phyloP scores from a whole-genome alignment of 2,888 invertebrate genomes.

The Neocrepidodera transversa region DNA sequence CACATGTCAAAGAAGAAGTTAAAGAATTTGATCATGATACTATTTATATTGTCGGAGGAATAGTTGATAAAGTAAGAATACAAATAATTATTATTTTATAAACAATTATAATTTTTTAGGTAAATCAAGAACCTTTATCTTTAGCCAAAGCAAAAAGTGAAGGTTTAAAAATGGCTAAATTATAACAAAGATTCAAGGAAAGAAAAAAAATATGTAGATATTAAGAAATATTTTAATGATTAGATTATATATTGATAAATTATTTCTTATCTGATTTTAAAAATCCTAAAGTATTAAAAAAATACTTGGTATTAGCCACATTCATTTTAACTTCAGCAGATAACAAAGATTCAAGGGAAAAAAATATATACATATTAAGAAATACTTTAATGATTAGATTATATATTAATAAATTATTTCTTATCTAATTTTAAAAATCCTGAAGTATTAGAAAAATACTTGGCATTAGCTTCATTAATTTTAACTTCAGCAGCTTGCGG shows the following conservation, averaged over 20 bases:
- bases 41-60: slow-evolving; percentile 85
- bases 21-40: slow-evolving; percentile 75
- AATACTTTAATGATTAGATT: not conserved
- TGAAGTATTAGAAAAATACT: slow-evolving; percentile 95
- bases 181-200: slow-evolving; percentile 53
- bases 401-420: slow-evolving; percentile 33
- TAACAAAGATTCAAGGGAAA: no score
- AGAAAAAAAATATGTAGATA: slow-evolving; percentile 3
- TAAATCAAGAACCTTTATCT: slow-evolving; percentile 72
- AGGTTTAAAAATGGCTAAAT: slow-evolving; percentile 76
- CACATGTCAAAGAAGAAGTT: slow-evolving; percentile 78
- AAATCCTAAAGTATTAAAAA: slow-evolving; percentile 94
- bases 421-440: slow-evolving; percentile 74
- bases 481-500: slow-evolving; percentile 96
- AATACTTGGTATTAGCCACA: slow-evolving; percentile 93
- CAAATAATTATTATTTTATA: not conserved
- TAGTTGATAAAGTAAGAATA: slow-evolving; percentile 78
- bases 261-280: slow-evolving; percentile 61
- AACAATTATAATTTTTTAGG: slow-evolving; percentile 56
- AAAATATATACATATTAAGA: no score
- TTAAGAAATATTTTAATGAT: slow-evolving; percentile 21
- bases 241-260: slow-evolving; percentile 6
- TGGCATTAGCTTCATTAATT: slow-evolving; percentile 88
- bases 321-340: slow-evolving; percentile 70
- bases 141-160: slow-evolving; percentile 85